These are phyloP conservation scores for Drosophila kohkoa DNA, from an alignment of 1,140 invertebrate species.

Conservation along the genomic window DNA sequence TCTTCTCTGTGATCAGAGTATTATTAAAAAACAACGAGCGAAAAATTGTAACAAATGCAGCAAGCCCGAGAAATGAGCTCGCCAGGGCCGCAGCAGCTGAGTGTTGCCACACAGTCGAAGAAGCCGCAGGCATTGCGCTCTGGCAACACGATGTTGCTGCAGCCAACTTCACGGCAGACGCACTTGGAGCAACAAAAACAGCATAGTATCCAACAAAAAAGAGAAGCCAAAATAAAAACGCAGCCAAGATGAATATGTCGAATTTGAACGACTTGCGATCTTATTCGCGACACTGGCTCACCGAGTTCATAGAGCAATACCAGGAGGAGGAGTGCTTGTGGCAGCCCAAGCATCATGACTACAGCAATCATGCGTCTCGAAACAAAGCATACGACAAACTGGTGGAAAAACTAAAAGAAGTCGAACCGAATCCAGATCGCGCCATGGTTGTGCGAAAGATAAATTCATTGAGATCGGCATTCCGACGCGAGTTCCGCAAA, in stretches of 20 bases:
- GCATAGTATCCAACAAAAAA: conserved; percentile 48
- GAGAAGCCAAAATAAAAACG: conserved; percentile 28
- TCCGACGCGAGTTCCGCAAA: conserved; percentile 78
- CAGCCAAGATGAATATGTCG: conserved; percentile 59
- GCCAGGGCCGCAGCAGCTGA: conserved; percentile 6
- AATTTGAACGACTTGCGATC: conserved; percentile 70
- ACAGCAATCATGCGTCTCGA: conserved; percentile 77
- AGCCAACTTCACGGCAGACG: conserved; percentile 70
- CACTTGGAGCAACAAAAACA: conserved; percentile 69
- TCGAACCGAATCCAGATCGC: conserved; percentile 81
- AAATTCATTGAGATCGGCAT: conserved; percentile 78
- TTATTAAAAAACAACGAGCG: too few relatives aligned
- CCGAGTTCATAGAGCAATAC: conserved; percentile 84
- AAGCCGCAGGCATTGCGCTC: neutral
- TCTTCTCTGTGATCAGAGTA: too few relatives aligned
- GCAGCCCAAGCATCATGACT: conserved; percentile 84
- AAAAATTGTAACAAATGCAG: too few relatives aligned
- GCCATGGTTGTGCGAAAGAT: conserved; percentile 83
- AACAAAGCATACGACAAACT: conserved; percentile 80
- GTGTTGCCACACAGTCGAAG: conserved; percentile 15
- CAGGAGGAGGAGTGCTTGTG: conserved; percentile 83
- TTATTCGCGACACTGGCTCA: conserved; percentile 81
- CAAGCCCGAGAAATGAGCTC: too few relatives aligned
- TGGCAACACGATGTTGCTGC: conserved; percentile 35
- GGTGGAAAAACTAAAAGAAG: conserved; percentile 81